phyloP scores from a whole-genome alignment of 2,113 vertebrate genomes.

The Lophotis ruficrista region DNA sequence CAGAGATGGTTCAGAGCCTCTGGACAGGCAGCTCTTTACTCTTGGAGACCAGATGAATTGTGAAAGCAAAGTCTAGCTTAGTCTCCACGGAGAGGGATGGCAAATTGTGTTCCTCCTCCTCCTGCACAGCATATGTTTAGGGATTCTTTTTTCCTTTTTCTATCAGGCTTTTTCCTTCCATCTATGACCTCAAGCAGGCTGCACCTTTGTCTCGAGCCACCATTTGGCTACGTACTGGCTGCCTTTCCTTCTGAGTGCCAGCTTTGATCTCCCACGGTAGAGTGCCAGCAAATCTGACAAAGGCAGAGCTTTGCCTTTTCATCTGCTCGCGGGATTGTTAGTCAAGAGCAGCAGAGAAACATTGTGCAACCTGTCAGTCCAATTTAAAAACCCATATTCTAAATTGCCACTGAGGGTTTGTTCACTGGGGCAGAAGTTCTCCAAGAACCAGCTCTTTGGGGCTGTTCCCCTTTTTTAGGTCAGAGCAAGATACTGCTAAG shows the following conservation, averaged over 20 bases:
- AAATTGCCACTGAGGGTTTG: background rate
- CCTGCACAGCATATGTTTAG: background rate
- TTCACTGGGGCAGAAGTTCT: background rate
- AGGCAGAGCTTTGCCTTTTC: slow-evolving; percentile 11
- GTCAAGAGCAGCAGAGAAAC: background rate
- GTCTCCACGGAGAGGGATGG: background rate
- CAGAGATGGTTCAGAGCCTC: background rate
- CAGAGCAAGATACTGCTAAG: background rate
- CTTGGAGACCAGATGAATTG: background rate
- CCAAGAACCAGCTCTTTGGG: background rate
- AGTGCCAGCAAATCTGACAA: background rate
- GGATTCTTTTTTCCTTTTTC: background rate
- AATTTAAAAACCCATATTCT: background rate
- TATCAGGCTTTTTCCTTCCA: background rate
- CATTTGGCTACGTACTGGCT: background rate
- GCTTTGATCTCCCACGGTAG: background rate
- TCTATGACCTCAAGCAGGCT: background rate
- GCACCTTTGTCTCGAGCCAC: background rate
- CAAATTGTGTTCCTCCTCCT: background rate
- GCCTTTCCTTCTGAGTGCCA: background rate
- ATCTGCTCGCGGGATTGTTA: background rate
- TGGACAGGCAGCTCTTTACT: background rate
- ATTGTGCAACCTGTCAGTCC: background rate
- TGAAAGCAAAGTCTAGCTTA: background rate
- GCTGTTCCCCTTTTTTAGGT: background rate